A percentile compares a stretch with the other conserved stretches of the same genome.
Conservation (phyloP, 2,113 vertebrate species). For the Isichthys henryi region DNA sequence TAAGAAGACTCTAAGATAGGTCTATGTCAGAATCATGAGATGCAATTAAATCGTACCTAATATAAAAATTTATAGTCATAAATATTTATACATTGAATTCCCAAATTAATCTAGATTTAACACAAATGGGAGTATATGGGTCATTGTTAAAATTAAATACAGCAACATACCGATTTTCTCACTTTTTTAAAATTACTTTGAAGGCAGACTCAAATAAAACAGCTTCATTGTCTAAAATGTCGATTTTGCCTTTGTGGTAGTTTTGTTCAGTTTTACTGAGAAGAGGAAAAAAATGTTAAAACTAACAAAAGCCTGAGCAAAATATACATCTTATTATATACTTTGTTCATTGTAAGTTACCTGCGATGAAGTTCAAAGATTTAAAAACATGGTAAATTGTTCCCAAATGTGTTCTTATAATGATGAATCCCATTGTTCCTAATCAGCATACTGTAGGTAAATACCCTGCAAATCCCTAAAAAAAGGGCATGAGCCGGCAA, state of each 20-base stretch:
- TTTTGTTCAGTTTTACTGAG: too few relatives aligned
- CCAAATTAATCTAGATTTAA: neutral
- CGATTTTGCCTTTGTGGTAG: neutral
- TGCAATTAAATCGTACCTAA: neutral
- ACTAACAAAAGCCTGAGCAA: too few relatives aligned
- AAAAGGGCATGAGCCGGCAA: too few relatives aligned
- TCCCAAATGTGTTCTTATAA: too few relatives aligned
- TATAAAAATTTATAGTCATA: neutral
- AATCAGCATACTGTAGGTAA: too few relatives aligned
- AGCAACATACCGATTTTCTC: neutral
- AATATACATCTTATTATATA: too few relatives aligned
- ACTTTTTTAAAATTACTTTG: neutral
- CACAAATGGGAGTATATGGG: neutral
- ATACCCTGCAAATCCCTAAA: too few relatives aligned
- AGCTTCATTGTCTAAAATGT: neutral
- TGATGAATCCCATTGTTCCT: too few relatives aligned
- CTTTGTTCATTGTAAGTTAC: too few relatives aligned
- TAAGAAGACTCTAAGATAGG: neutral
- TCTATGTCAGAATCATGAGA: neutral
- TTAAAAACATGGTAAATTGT: too few relatives aligned
- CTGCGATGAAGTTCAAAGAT: too few relatives aligned
- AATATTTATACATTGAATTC: neutral
- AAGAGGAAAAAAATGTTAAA: too few relatives aligned
- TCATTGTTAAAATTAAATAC: neutral
- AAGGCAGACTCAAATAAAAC: neutral